A percentile compares a stretch with the other conserved stretches of the same genome.
Conservation (phyloP, 2,113 vertebrate genomes). For the Telmatochromis bifrenatus region DNA sequence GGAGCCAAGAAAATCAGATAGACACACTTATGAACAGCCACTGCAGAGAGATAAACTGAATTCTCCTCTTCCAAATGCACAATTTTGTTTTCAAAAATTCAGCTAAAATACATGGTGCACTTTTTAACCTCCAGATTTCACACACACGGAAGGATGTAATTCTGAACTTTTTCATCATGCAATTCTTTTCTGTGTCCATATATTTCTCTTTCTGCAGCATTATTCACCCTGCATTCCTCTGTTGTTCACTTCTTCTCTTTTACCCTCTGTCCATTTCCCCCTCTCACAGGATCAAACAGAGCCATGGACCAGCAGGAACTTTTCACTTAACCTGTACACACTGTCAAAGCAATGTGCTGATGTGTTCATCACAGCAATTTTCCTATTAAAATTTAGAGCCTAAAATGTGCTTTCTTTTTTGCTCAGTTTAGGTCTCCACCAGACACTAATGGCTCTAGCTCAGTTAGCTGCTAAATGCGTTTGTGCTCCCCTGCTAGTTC, state of each 20-base stretch:
- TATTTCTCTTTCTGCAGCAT: neutral
- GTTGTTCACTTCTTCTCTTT: neutral
- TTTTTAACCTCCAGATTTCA: constrained; percentile 19
- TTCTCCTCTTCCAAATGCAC: neutral
- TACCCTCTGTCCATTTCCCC: neutral
- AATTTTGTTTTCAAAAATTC: neutral
- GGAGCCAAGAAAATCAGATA: neutral
- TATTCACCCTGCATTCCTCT: neutral
- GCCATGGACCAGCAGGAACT: neutral
- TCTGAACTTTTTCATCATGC: neutral
- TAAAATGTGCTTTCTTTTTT: neutral
- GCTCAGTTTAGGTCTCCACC: neutral
- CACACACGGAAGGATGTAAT: neutral
- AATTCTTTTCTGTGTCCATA: neutral
- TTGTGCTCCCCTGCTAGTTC: neutral
- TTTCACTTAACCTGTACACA: neutral
- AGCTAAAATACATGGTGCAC: neutral
- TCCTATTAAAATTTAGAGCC: neutral
- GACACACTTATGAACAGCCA: neutral
- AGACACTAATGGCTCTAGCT: neutral
- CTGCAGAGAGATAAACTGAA: neutral
- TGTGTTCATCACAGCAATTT: neutral
- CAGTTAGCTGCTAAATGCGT: neutral
- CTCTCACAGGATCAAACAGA: constrained; percentile 22
- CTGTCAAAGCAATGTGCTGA: neutral